Base-by-base conservation (phyloP, 2,888 invertebrate genomes). In the Clusia tigrina region DNA sequence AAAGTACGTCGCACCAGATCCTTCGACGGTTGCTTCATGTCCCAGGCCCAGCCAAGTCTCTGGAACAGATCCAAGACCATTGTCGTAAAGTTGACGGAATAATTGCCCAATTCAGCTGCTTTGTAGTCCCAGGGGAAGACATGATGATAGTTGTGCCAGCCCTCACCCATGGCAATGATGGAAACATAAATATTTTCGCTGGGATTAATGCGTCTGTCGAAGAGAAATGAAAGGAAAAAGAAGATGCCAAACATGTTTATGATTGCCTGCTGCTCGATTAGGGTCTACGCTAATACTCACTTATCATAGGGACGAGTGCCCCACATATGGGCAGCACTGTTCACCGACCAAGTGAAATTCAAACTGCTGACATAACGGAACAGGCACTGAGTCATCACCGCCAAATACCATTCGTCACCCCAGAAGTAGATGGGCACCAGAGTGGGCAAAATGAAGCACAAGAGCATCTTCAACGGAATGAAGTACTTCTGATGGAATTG, bases 121-220 rank as follows among this genome's bases (percentile, higher is more conserved):
- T 93, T 92, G 87, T 96, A 96, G 82, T 96, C 96, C 91, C 93
- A 94, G 0, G 95, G 95, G 83, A 96, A 96, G 0, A 91, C 91
- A 83, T 96, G 96, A 81, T 96, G 96, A 83, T 94, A 96, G 84
- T 96, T 96, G 85, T 96, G 96, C 92, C 94, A 96, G 2, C 96
- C 96, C 82, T 94, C 94, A 0, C 94, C 94, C 83, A 92, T 86
- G 0, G 93, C 89, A 22, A 90, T 76, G 0, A 91, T 74, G 0
- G 93, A 89, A 0, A 95, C 94, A 1, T 86, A 84, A 69, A 87
- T 86, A 79, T 93, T 95, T 83, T 96, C 91, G 0, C 88, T 85
- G 0, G 96, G 94, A 80, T 89, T 91, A 74, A 96, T 91, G 78
- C 86, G 85, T 71, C 94, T 92, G 51, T 5, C 17, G 38, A 18